Evolutionary conservation across 2,797 vertebrate genomes (phyloP).

Genomic region (Spea hammondii): DNA sequence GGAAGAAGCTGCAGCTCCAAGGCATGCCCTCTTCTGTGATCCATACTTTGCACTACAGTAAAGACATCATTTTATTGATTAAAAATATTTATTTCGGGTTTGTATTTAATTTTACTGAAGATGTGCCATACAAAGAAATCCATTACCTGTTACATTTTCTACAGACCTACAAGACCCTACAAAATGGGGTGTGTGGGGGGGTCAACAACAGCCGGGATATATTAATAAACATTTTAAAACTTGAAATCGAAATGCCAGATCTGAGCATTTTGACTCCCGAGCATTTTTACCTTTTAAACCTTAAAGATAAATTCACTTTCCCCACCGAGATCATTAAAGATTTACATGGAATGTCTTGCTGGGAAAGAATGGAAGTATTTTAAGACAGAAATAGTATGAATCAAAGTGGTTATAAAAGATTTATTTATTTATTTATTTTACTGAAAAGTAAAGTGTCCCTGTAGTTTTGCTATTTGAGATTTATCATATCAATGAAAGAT

Average conservation of each 20-base stretch:
- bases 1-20: too few species aligned
- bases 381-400: slow-evolving; percentile 58
- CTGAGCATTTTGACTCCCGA: slow-evolving; percentile 42
- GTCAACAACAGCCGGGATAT: slow-evolving; percentile 16
- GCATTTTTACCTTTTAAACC: slow-evolving; percentile 46
- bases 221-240: slow-evolving; percentile 48
- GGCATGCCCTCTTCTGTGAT: too few species aligned
- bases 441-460: slow-evolving; percentile 42
- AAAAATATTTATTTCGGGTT: too few species aligned
- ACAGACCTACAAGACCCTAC: slow-evolving; percentile 20
- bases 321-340: slow-evolving; percentile 49
- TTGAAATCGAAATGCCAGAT: slow-evolving; percentile 47
- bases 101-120: too few species aligned
- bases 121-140: background rate
- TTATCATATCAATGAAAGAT: slow-evolving; percentile 36
- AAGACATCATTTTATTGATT: too few species aligned
- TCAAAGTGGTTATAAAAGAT: slow-evolving; percentile 57
- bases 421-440: slow-evolving; percentile 44
- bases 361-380: slow-evolving; percentile 52
- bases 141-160: background rate
- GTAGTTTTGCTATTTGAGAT: slow-evolving; percentile 47
- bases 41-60: too few species aligned
- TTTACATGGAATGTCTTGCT: slow-evolving; percentile 49
- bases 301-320: slow-evolving; percentile 39
- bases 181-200: slow-evolving; percentile 22